These are phyloP conservation scores for Kuschelorhynchus macadamiae DNA, from an alignment of 2,888 invertebrate species.

Conservation along the genomic window DNA sequence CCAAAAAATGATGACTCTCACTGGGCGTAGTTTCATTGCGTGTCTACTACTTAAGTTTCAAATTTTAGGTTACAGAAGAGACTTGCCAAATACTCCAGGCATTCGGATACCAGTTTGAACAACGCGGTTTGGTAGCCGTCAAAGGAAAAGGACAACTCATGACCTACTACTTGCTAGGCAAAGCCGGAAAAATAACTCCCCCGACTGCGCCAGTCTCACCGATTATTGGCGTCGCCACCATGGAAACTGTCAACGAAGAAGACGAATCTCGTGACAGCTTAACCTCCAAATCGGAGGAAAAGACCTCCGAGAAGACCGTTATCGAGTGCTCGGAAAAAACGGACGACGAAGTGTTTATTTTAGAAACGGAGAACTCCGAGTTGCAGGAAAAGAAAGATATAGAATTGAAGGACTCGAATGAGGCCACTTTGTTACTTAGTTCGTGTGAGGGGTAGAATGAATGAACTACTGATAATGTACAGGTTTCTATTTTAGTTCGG, in stretches of 20 bases:
- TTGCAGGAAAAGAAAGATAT: slow-evolving; percentile 60
- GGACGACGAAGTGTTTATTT: slow-evolving; percentile 62
- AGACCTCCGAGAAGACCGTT: slow-evolving; percentile 63
- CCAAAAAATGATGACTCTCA: too few species aligned
- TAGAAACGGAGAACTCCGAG: slow-evolving; percentile 58
- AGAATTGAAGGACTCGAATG: slow-evolving; percentile 63
- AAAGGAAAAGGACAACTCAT: slow-evolving; percentile 97
- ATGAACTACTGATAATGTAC: slow-evolving; percentile 6
- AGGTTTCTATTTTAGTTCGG: neutral
- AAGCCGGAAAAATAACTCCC: slow-evolving; percentile 67
- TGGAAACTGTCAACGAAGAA: slow-evolving; percentile 64
- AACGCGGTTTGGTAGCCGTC: slow-evolving; percentile 93
- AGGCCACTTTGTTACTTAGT: slow-evolving; percentile 63
- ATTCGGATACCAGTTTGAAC: slow-evolving; percentile 94
- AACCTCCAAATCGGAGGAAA: slow-evolving; percentile 66
- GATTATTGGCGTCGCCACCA: slow-evolving; percentile 57
- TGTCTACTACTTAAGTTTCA: too few species aligned
- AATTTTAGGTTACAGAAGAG: slow-evolving; percentile 93
- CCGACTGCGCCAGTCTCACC: slow-evolving; percentile 66
- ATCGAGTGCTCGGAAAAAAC: slow-evolving; percentile 63
- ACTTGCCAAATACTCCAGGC: slow-evolving; percentile 89
- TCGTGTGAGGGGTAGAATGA: slow-evolving; percentile 60
- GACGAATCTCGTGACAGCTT: slow-evolving; percentile 63
- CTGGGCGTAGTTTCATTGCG: too few species aligned
- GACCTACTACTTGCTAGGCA: slow-evolving; percentile 90